Percentiles rank a stretch among this genome's conserved stretches.
phyloP scores from a whole-genome alignment of 1,140 invertebrate species.

The Acromyrmex echinatior region DNA sequence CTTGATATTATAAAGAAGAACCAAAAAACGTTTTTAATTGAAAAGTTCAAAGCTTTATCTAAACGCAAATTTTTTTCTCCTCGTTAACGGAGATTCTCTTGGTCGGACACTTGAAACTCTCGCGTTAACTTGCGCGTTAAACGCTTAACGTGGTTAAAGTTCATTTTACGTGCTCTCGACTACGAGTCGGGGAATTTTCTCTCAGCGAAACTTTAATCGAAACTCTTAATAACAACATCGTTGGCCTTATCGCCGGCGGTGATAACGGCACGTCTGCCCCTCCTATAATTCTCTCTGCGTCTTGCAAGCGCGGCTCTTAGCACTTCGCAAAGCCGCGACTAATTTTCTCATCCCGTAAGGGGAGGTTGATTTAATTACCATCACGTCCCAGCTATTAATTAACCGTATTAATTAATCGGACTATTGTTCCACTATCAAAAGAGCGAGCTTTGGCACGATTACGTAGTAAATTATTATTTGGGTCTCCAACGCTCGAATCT shows the following conservation, averaged over 20 bases:
- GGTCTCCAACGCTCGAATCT: neutral
- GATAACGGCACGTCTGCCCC: neutral
- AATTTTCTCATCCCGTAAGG: slow-evolving; percentile 5
- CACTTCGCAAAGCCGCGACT: neutral
- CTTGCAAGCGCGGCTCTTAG: neutral
- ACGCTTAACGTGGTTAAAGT: slow-evolving; percentile 46
- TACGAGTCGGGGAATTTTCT: slow-evolving; percentile 17
- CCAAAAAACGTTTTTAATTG: neutral
- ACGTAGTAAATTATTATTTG: slow-evolving; percentile 46
- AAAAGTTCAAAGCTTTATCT: neutral
- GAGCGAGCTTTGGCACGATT: neutral
- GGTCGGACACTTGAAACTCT: slow-evolving; percentile 13
- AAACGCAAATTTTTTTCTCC: slow-evolving; percentile 5
- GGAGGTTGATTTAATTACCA: slow-evolving; percentile 14
- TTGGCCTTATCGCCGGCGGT: slow-evolving; percentile 23
- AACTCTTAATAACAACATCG: slow-evolving; percentile 49
- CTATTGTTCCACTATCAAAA: slow-evolving; percentile 35
- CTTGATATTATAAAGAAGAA: neutral
- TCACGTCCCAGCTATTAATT: slow-evolving; percentile 42
- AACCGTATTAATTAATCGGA: slow-evolving; percentile 42
- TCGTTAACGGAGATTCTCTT: neutral
- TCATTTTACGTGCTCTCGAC: slow-evolving; percentile 26
- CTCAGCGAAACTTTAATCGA: slow-evolving; percentile 52
- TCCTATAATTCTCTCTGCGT: neutral
- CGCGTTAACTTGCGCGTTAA: slow-evolving; percentile 19